Percentiles rank a stretch among this genome's conserved stretches.
phyloP scores from a whole-genome alignment of 2,888 invertebrate species.

The Nephrotoma appendiculata region DNA sequence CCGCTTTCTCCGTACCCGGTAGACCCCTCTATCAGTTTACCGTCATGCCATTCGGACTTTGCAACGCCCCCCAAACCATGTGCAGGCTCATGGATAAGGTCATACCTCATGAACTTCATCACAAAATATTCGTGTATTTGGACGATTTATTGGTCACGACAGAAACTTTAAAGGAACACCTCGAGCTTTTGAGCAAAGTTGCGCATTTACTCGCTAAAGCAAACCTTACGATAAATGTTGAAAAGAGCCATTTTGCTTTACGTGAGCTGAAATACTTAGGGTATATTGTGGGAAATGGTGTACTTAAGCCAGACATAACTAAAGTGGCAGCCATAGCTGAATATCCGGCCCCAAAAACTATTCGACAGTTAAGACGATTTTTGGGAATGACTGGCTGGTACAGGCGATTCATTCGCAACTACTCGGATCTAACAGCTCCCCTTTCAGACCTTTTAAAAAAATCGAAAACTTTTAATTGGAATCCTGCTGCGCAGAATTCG shows the following conservation, averaged over 20 bases:
- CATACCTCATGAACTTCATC: conserved; percentile 7
- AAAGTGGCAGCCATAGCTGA: no score
- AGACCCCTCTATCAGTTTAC: no score
- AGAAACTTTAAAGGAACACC: neutral
- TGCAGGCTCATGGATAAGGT: conserved; percentile 9
- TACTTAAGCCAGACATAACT: no score
- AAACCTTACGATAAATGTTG: neutral
- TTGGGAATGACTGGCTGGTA: neutral
- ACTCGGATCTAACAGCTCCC: neutral
- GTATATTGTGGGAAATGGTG: no score
- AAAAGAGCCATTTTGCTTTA: neutral
- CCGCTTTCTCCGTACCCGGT: no score
- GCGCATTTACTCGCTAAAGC: neutral
- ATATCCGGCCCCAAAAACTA: no score
- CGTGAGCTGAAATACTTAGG: neutral
- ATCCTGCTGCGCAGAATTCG: neutral
- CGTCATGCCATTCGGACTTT: no score
- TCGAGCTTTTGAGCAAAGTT: neutral
- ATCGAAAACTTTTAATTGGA: neutral
- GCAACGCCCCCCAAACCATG: conserved; percentile 5
- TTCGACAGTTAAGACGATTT: neutral
- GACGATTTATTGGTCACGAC: neutral
- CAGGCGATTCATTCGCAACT: neutral
- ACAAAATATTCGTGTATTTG: conserved; percentile 4
- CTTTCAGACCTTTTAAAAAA: neutral